These are phyloP conservation scores for Drosophila burlai DNA, from an alignment of 1,140 invertebrate species.

Conservation along the genomic window DNA sequence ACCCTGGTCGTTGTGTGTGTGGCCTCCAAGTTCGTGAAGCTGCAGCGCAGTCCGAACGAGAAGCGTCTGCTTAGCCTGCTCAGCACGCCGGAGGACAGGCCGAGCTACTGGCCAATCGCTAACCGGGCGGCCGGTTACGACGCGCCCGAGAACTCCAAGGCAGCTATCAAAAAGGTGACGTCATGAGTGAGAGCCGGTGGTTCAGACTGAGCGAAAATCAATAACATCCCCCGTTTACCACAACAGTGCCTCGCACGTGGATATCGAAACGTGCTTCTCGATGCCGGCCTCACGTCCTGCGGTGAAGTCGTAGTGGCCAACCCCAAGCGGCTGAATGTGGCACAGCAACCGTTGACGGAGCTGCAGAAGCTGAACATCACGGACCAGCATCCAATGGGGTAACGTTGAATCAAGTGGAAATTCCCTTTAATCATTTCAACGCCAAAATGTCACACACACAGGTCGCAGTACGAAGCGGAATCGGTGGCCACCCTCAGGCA, in stretches of 20 bases:
- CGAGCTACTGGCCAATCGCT: slow-evolving; percentile 81
- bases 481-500: slow-evolving; percentile 68
- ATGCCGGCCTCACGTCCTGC: slow-evolving; percentile 75
- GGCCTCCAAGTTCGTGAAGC: slow-evolving; percentile 80
- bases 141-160: slow-evolving; percentile 82
- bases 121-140: slow-evolving; percentile 80
- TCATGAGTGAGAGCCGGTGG: slow-evolving; percentile 39
- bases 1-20: slow-evolving; percentile 75
- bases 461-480: slow-evolving; percentile 76
- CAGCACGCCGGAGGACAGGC: slow-evolving; percentile 64
- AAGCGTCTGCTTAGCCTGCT: slow-evolving; percentile 72
- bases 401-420: slow-evolving; percentile 18
- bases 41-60: slow-evolving; percentile 77
- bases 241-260: slow-evolving; percentile 77
- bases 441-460: slow-evolving; percentile 21
- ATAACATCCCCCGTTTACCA: slow-evolving; percentile 57
- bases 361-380: slow-evolving; percentile 77
- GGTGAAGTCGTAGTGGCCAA: slow-evolving; percentile 81
- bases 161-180: slow-evolving; percentile 80
- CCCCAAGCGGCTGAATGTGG: slow-evolving; percentile 69
- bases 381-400: slow-evolving; percentile 83
- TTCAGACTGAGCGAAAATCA: slow-evolving; percentile 63
- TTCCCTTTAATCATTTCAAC: neutral
- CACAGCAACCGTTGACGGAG: slow-evolving; percentile 64
- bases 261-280: slow-evolving; percentile 79